These are phyloP conservation scores for Tachypleus tridentatus DNA, from an alignment of 1,140 invertebrate genomes.

Conservation along the genomic window DNA sequence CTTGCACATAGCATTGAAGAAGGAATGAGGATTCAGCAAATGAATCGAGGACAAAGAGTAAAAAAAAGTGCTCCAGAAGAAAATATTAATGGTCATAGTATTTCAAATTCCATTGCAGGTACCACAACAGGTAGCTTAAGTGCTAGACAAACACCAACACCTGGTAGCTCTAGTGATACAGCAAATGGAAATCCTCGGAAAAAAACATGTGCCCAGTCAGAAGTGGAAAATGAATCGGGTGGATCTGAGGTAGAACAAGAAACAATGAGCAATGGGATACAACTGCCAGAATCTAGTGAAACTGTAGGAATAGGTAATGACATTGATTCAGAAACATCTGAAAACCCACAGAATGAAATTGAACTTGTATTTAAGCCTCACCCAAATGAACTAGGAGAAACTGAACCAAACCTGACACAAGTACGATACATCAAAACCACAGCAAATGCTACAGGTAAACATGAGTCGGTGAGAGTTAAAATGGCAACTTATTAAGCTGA, in stretches of 20 bases:
- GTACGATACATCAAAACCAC: conserved; percentile 25
- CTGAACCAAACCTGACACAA: conserved; percentile 15
- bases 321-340: too few species aligned
- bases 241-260: conserved; percentile 19
- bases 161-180: too few species aligned
- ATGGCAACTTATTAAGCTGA: too few species aligned
- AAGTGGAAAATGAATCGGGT: conserved; percentile 17
- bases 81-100: background rate
- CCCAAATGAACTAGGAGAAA: conserved; percentile 53
- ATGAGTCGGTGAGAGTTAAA: too few species aligned
- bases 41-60: conserved; percentile 67
- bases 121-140: background rate
- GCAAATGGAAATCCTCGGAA: conserved; percentile 9
- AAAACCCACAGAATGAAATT: conserved; percentile 54
- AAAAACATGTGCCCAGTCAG: conserved; percentile 19
- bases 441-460: conserved; percentile 22
- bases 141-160: background rate
- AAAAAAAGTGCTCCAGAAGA: conserved; percentile 41
- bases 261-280: too few species aligned
- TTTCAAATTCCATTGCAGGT: conserved; percentile 4
- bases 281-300: too few species aligned
- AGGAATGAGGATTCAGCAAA: conserved; percentile 83
- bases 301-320: too few species aligned
- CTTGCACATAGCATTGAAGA: conserved; percentile 89
- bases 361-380: conserved; percentile 92